These are phyloP conservation scores for Hozukius guyotensis DNA, from an alignment of 2,797 vertebrate species.

Conservation along the genomic window DNA sequence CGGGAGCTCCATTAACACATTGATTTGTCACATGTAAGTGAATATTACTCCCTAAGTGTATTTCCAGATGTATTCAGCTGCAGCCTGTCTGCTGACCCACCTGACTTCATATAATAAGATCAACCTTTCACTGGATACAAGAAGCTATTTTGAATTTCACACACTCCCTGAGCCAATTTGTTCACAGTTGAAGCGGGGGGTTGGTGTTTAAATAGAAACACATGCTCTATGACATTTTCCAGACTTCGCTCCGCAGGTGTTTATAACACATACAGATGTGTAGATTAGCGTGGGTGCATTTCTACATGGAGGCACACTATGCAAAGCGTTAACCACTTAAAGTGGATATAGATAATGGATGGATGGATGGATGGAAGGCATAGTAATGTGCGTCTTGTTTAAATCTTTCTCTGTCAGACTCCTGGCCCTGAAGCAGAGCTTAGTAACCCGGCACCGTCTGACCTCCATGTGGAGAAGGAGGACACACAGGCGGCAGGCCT, in stretches of 20 bases:
- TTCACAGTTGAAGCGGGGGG: not conserved
- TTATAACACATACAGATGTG: not conserved
- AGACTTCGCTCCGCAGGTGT: not conserved
- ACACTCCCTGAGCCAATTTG: not conserved
- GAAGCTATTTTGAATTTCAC: conserved; percentile 9
- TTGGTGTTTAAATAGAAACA: conserved; percentile 12
- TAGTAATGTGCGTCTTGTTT: not conserved
- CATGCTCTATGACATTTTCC: not conserved
- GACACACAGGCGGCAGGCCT: not conserved
- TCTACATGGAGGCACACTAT: not conserved
- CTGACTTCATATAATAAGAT: conserved; percentile 6
- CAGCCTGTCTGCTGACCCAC: not conserved
- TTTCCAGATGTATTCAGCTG: not conserved
- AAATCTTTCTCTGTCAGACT: conserved; percentile 33
- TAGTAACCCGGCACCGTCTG: conserved; percentile 6
- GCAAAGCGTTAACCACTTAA: not conserved
- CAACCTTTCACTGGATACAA: conserved; percentile 20
- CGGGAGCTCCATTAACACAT: not conserved
- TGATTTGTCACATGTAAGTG: not conserved
- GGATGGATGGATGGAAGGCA: not conserved
- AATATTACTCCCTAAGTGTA: not conserved
- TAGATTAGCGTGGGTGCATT: not conserved
- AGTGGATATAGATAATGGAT: not conserved
- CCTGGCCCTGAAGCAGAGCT: conserved; percentile 32
- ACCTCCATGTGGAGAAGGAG: conserved; percentile 16